Percentiles rank a stretch among this genome's conserved stretches.
These are phyloP conservation scores for Eilema caniola DNA, from an alignment of 2,888 invertebrate species.

Conservation along the genomic window DNA sequence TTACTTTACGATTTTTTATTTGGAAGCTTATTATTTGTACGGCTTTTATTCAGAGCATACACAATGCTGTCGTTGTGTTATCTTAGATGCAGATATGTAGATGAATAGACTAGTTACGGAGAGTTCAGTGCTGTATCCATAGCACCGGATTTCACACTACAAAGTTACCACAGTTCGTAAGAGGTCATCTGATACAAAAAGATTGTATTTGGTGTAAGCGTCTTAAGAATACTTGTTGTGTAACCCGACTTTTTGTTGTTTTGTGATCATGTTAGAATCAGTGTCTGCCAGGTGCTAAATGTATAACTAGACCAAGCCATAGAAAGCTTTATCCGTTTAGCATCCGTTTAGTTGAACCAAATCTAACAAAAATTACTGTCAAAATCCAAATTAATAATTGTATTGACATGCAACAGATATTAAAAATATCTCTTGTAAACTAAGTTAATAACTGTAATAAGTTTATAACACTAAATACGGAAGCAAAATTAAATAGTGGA, in stretches of 20 bases:
- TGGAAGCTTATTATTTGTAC: slow-evolving; percentile 47
- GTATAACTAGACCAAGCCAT: background rate
- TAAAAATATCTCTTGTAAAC: no score
- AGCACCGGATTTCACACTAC: background rate
- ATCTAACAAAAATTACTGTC: no score
- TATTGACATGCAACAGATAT: no score
- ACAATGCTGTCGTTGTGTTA: slow-evolving; percentile 7
- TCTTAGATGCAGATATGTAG: slow-evolving; percentile 5
- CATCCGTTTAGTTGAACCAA: background rate
- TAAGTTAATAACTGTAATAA: no score
- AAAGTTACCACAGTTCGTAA: background rate
- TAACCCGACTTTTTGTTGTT: background rate
- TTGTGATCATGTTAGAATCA: background rate
- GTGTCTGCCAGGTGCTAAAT: background rate
- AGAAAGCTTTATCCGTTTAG: background rate
- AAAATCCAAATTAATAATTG: no score
- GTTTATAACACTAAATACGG: no score
- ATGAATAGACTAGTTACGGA: background rate
- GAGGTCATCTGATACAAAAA: background rate
- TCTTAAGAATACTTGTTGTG: slow-evolving; percentile 1
- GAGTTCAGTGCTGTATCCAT: slow-evolving; percentile 1
- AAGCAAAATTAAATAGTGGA: no score
- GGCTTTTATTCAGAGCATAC: slow-evolving; percentile 9
- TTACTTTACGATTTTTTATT: slow-evolving; percentile 54
- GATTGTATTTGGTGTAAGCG: background rate